phyloP scores from a whole-genome alignment of 2,888 invertebrate species.

The Drosophila pseudotakahashii region DNA sequence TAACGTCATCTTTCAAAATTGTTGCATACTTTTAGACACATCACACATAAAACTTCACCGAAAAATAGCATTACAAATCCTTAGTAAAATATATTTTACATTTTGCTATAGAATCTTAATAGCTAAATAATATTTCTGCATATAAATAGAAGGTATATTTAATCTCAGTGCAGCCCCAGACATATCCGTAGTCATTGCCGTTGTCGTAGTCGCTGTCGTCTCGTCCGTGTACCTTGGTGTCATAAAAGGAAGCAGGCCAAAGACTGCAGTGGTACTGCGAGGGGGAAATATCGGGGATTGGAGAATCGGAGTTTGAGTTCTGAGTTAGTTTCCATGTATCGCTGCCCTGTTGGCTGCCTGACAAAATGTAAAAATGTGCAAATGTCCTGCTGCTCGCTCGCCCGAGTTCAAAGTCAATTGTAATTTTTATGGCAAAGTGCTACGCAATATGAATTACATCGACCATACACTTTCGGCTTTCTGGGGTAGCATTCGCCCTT shows the following conservation, averaged over 20 bases:
- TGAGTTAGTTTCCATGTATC: conserved; percentile 74
- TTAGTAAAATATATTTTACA: no score
- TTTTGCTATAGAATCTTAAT: no score
- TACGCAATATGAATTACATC: conserved; percentile 65
- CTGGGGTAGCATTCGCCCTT: background rate
- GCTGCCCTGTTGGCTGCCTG: conserved; percentile 68
- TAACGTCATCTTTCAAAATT: no score
- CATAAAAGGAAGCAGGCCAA: conserved; percentile 74
- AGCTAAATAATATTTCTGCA: no score
- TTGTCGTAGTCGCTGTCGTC: conserved; percentile 41
- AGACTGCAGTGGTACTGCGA: conserved; percentile 48
- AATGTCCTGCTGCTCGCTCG: conserved; percentile 65
- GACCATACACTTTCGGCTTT: conserved; percentile 24
- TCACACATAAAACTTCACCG: no score
- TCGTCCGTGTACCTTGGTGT: conserved; percentile 67
- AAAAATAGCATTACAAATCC: no score
- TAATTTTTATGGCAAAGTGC: conserved; percentile 75
- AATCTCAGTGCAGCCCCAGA: conserved; percentile 7
- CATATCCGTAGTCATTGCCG: conserved; percentile 30
- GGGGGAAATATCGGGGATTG: conserved; percentile 15
- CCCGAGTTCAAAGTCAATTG: conserved; percentile 74
- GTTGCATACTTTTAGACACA: no score
- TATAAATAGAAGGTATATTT: no score
- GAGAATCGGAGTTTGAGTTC: conserved; percentile 16
- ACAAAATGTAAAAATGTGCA: conserved; percentile 60